phyloP scores from a whole-genome alignment of 2,113 vertebrate genomes.

The Gopherus evgoodei region DNA sequence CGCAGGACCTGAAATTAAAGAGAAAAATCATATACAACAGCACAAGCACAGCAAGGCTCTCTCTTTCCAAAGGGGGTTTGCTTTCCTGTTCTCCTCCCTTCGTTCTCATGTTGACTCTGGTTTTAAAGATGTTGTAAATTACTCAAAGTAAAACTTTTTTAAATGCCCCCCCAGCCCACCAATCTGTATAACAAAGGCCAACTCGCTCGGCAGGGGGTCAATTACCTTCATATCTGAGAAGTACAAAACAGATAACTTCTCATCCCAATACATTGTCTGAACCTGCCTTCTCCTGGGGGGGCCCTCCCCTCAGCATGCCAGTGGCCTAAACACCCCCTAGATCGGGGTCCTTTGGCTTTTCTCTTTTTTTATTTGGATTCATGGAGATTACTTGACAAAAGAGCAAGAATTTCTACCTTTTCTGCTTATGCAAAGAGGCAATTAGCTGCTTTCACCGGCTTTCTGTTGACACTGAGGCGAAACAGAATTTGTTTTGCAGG shows the following conservation, averaged over 20 bases:
- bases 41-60: background rate
- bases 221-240: slow-evolving; percentile 1
- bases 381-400: background rate
- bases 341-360: background rate
- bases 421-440: background rate
- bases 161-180: background rate
- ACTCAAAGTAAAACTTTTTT: background rate
- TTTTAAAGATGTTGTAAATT: background rate
- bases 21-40: background rate
- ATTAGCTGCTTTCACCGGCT: background rate
- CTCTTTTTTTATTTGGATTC: background rate
- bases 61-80: background rate
- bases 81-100: background rate
- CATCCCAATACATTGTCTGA: background rate
- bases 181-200: slow-evolving; percentile 23
- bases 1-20: slow-evolving; percentile 32
- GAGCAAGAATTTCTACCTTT: background rate
- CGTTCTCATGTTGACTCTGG: background rate
- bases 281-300: background rate
- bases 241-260: slow-evolving; percentile 25
- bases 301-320: background rate
- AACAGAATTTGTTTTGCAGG: background rate
- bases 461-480: background rate
- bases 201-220: background rate
- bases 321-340: background rate